phyloP scores from a whole-genome alignment of 2,888 invertebrate species.

The Drosophila longiperda region DNA sequence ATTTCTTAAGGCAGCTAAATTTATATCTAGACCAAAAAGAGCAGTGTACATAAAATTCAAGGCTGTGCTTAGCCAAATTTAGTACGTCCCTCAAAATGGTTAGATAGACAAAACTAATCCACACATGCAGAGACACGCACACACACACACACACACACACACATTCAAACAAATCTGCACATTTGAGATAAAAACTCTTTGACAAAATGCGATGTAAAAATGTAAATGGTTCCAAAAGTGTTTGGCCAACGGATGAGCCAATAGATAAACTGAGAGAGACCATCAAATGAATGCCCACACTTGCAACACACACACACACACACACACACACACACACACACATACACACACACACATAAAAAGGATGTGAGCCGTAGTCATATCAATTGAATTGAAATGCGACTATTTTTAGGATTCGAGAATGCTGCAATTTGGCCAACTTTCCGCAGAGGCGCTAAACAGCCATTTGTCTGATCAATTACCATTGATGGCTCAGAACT shows the following conservation, averaged over 20 bases:
- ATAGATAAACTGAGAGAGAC: constrained; percentile 4
- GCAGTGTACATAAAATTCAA: too few relatives aligned
- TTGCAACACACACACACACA: constrained; percentile 1
- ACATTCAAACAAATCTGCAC: constrained; percentile 23
- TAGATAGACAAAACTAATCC: constrained; percentile 9
- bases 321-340: constrained; percentile 8
- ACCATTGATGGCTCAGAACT: constrained; percentile 40
- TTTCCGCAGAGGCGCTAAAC: constrained; percentile 29
- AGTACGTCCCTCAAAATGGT: background rate
- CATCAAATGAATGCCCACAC: constrained; percentile 3
- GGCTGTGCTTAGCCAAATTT: background rate
- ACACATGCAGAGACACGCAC: background rate
- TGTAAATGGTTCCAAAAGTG: constrained; percentile 52
- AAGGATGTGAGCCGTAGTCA: constrained; percentile 15
- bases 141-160: background rate
- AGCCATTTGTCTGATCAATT: constrained; percentile 71
- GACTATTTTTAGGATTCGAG: constrained; percentile 59
- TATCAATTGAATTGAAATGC: constrained; percentile 52
- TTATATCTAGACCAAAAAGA: background rate
- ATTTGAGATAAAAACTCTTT: constrained; percentile 37
- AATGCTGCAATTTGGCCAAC: constrained; percentile 17
- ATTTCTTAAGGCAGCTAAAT: background rate
- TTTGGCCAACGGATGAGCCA: constrained; percentile 60
- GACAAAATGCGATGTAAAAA: constrained; percentile 48
- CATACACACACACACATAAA: background rate